phyloP scores from a whole-genome alignment of 2,888 invertebrate genomes.

The Myathropa florea region DNA sequence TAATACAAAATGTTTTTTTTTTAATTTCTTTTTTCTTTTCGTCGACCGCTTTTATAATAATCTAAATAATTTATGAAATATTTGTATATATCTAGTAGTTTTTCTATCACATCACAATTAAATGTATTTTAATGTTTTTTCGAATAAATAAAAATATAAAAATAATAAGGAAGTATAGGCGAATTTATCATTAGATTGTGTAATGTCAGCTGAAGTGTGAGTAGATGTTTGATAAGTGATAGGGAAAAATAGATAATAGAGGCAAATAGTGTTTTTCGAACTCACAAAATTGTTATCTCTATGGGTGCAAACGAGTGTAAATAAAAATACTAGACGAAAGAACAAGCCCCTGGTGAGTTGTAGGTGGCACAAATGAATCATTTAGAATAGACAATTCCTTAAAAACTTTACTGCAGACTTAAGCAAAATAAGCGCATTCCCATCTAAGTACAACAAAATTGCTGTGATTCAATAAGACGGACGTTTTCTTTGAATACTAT shows the following conservation, averaged over 20 bases:
- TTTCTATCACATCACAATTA: constrained; percentile 58
- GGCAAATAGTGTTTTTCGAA: no score
- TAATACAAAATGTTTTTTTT: constrained; percentile 46
- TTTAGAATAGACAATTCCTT: no score
- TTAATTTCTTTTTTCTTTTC: neutral
- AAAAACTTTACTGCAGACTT: no score
- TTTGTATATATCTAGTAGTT: constrained; percentile 15
- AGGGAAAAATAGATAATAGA: neutral
- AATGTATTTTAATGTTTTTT: constrained; percentile 26
- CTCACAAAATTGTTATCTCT: neutral
- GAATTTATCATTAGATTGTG: neutral
- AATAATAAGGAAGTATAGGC: constrained; percentile 5
- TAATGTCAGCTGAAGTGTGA: neutral
- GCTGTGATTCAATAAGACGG: no score
- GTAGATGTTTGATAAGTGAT: neutral
- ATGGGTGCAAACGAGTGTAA: neutral
- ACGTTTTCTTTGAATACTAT: no score
- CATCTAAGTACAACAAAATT: no score
- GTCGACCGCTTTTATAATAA: constrained; percentile 4
- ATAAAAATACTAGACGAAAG: no score
- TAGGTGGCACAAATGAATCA: no score
- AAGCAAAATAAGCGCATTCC: no score
- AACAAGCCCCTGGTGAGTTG: no score
- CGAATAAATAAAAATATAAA: neutral
- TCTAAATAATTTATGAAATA: constrained; percentile 28